phyloP scores from a whole-genome alignment of 23 tunicate species.

The Clavelina lepadiformis region DNA sequence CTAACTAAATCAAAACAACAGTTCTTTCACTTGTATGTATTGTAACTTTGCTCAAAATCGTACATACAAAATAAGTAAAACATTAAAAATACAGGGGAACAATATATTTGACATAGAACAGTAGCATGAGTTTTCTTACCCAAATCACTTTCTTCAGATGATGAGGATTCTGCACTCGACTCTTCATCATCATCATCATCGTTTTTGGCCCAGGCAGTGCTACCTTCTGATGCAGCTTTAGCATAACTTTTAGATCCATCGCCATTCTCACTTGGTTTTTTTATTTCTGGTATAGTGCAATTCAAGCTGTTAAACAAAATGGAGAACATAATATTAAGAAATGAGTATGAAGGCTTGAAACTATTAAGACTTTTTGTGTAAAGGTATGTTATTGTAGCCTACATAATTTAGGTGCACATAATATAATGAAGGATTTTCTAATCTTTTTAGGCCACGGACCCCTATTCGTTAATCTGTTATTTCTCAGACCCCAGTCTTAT shows the following conservation, averaged over 20 bases:
- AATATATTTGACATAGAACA: background rate
- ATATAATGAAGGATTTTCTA: no score
- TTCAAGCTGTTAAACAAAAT: background rate
- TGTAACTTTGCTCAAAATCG: background rate
- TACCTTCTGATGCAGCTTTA: background rate
- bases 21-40: background rate
- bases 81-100: no score
- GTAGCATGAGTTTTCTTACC: background rate
- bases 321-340: no score
- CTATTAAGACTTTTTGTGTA: no score
- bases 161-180: no score
- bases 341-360: no score
- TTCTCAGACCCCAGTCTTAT: no score
- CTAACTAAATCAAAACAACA: background rate
- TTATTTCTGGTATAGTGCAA: background rate
- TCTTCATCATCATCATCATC: conserved; percentile 10
- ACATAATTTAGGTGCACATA: no score
- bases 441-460: no score
- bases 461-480: no score
- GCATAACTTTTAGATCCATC: conserved; percentile 1
- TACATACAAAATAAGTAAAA: no score
- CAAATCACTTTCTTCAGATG: conserved; percentile 17
- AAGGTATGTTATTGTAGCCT: no score
- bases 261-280: background rate
- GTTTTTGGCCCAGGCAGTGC: background rate